Conservation (phyloP, 2,888 invertebrate genomes). For the Zygaena filipendulae region DNA sequence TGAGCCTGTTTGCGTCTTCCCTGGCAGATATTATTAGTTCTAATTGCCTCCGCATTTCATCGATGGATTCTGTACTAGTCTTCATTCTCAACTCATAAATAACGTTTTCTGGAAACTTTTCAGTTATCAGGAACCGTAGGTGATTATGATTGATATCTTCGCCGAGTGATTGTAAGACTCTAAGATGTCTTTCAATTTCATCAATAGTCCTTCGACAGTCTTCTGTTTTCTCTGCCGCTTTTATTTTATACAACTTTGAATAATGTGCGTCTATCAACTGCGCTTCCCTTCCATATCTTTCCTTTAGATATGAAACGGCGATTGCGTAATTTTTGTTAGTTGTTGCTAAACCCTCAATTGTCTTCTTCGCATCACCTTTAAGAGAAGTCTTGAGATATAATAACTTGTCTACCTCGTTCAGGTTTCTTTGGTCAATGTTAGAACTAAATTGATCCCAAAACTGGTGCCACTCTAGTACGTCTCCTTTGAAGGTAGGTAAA, state of each 20-base stretch:
- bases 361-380: conserved; percentile 13
- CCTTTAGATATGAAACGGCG: conserved; percentile 13
- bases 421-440: conserved; percentile 13
- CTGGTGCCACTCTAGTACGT: conserved; percentile 16
- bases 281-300: conserved; percentile 11
- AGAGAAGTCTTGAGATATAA: conserved; percentile 16
- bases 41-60: conserved; percentile 9
- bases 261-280: conserved; percentile 17
- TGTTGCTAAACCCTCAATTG: conserved; percentile 15
- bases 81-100: conserved; percentile 13
- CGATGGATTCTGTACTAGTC: conserved; percentile 6
- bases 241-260: conserved; percentile 13
- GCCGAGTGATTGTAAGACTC: conserved; percentile 17
- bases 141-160: conserved; percentile 19
- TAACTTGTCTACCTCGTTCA: conserved; percentile 18
- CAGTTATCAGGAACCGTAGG: conserved; percentile 10
- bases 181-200: conserved; percentile 18
- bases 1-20: conserved; percentile 6
- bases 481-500: conserved; percentile 15
- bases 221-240: conserved; percentile 4
- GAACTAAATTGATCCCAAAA: conserved; percentile 21
- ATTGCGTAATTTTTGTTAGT: conserved; percentile 16
- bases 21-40: conserved; percentile 13
- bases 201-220: conserved; percentile 12
- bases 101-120: conserved; percentile 12